Conservation (phyloP, 2,113 vertebrate genomes). For the Pyrgilauda ruficollis region DNA sequence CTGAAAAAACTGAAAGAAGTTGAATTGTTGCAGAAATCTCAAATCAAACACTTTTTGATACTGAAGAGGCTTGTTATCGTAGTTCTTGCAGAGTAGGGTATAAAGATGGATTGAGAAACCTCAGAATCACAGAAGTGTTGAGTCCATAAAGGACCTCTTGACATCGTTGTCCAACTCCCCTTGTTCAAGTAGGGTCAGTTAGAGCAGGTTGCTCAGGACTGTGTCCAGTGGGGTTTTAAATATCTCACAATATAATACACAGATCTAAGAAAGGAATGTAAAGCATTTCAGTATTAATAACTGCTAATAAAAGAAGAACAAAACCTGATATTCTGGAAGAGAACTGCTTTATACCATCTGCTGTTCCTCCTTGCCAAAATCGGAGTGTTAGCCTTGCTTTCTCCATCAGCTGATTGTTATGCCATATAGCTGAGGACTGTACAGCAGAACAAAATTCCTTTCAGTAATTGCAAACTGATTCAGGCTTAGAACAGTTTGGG, state of each 20-base stretch:
- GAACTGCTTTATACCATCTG: rapidly evolving
- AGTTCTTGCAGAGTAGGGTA: not conserved
- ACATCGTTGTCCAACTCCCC: not conserved
- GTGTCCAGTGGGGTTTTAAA: not conserved
- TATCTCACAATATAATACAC: not conserved
- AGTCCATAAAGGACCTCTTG: not conserved
- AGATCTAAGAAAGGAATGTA: not conserved
- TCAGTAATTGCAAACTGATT: not conserved
- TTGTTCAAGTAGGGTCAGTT: not conserved
- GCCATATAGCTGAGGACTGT: not conserved
- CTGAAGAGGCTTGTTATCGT: not conserved
- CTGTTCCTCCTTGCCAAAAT: not conserved
- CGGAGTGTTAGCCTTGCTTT: not conserved
- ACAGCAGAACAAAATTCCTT: not conserved
- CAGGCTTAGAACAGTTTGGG: not conserved
- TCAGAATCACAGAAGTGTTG: not conserved
- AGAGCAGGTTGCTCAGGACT: not conserved
- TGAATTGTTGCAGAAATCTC: not conserved
- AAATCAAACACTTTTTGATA: not conserved
- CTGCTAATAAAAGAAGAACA: not conserved
- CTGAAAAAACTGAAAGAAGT: not conserved
- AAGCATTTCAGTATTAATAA: not conserved
- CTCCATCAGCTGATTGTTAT: not conserved
- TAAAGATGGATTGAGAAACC: not conserved
- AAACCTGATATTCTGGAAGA: not conserved